Base-by-base conservation (phyloP, 2,113 vertebrate species). In the Myiagra hebetior region DNA sequence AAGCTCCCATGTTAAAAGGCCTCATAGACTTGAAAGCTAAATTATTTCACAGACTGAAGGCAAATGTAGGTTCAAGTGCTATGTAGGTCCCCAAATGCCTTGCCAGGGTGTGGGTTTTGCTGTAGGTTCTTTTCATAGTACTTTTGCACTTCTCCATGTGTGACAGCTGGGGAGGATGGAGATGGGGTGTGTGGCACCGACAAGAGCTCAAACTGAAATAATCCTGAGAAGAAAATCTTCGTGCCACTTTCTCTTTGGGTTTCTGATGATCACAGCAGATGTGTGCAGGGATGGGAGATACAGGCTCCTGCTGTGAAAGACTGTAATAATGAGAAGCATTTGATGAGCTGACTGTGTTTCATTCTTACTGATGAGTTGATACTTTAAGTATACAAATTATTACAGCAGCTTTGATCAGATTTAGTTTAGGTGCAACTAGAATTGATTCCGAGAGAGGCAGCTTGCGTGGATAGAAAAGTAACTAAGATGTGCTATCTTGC, bases 311-410 rank as follows among this genome's bases (percentile, higher is more conserved):
- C 93, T 91, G 95, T 60, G 93, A 94, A 87, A 91, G 73, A 64
- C 47, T 56, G 85, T 93, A 94, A 89, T 94, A 93, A 95, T 62
- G 88, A 91, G 86, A 78, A 78, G 19, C 69, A 53, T 91, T 86
- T 96, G 92, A 96, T 92, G 92, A 91, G 90, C 83, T 62, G 81
- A 62, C 50, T 93, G 62, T 56, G 31, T 96, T 91, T 95, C 76
- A 52, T 86, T 96, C 88, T 78, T 78, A 41, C 83, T 96, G 95
- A 96, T 83, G 83, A 96, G 87, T 80, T 93, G 83, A 68, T 93
- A 78, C 90, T 96, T 94, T 91, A 84, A 81, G 80, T 85, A 70
- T 88, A 95, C 64, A 94, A 94, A 72, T 94, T 95, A 94, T 95
- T 94, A 84, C 64, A 68, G 64, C 31, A 81, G 52, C 65, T 94